These are phyloP conservation scores for Acanthochromis polyacanthus DNA, from an alignment of 2,113 vertebrate genomes.

Conservation along the genomic window DNA sequence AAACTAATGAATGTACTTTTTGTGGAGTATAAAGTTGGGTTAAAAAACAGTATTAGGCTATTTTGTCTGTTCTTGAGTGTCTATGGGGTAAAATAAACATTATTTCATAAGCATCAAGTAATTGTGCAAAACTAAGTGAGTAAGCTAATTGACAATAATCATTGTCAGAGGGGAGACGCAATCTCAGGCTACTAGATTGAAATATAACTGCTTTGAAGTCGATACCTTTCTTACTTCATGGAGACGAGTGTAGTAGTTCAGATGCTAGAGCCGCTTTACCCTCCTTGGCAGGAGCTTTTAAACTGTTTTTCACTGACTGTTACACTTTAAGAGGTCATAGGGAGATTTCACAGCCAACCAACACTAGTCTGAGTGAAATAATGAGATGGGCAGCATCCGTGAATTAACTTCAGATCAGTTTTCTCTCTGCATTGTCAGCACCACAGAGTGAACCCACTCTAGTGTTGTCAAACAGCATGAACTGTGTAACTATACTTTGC, in stretches of 20 bases:
- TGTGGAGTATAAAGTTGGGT: no score
- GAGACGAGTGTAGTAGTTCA: background rate
- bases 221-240: background rate
- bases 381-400: constrained; percentile 7
- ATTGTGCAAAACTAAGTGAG: no score
- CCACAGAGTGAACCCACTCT: background rate
- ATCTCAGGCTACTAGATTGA: background rate
- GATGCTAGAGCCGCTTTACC: background rate
- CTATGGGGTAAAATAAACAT: no score
- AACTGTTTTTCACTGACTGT: background rate
- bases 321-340: constrained; percentile 3
- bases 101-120: no score
- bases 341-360: constrained; percentile 9
- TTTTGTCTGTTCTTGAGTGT: no score
- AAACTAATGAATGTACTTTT: no score
- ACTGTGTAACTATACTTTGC: background rate
- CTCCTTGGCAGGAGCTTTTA: background rate
- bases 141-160: no score
- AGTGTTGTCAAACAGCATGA: background rate
- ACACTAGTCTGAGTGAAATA: constrained; percentile 26
- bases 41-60: no score
- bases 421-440: constrained; percentile 6
- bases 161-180: no score
- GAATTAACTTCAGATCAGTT: constrained; percentile 1
- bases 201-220: background rate